Evolutionary conservation across 1,140 invertebrate genomes (phyloP).

Genomic region (Zaprionus camerounensis): DNA sequence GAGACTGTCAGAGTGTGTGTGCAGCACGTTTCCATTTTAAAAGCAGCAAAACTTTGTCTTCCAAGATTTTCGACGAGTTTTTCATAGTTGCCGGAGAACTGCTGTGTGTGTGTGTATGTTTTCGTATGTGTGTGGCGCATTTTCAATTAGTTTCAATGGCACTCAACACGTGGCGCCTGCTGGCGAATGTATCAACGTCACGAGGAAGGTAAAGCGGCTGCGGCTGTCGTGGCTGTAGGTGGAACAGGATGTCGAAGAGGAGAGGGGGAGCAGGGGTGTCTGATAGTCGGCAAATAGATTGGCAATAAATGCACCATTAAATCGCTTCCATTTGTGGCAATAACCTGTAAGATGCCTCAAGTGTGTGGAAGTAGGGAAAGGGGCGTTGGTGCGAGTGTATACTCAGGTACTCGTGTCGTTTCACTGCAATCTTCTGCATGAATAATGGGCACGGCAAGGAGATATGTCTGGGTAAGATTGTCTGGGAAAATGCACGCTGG

Average conservation of each 20-base stretch:
- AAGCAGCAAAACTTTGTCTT: constrained; percentile 64
- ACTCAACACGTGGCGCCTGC: constrained; percentile 55
- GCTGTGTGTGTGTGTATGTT: constrained; percentile 17
- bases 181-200: constrained; percentile 65
- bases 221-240: neutral
- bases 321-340: constrained; percentile 48
- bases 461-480: neutral
- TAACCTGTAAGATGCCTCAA: neutral
- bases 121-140: constrained; percentile 48
- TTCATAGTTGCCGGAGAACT: constrained; percentile 17
- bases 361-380: neutral
- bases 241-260: neutral
- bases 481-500: constrained; percentile 6
- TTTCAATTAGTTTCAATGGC: constrained; percentile 72
- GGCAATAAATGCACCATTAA: constrained; percentile 69
- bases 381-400: too few species aligned
- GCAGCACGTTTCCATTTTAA: constrained; percentile 45
- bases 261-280: neutral
- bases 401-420: constrained; percentile 26
- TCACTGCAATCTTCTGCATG: constrained; percentile 47
- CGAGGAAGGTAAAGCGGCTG: neutral
- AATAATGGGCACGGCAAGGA: constrained; percentile 29
- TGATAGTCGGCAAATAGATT: constrained; percentile 64
- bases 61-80: constrained; percentile 51
- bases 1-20: constrained; percentile 9